Base-by-base conservation (phyloP, 2,113 vertebrate species). In the Tragelaphus strepsiceros region DNA sequence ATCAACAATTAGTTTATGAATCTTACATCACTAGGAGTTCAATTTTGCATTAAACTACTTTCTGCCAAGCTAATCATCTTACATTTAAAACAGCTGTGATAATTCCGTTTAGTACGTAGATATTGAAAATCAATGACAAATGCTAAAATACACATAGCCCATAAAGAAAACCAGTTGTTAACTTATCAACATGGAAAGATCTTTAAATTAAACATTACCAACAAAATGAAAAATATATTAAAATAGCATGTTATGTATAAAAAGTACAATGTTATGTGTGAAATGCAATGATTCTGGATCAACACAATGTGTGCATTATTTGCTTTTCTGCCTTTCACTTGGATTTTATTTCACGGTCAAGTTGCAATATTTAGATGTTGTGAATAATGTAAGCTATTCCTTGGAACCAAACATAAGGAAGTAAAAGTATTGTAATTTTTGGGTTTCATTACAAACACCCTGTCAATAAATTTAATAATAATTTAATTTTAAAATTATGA, bases 221-320 rank as follows among this genome's bases (percentile, higher is more conserved):
- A 97, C 78, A 96, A 98, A 97, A 98, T 98, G 97, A 98, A 98
- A 98, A 98, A 96, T 98, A 98, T 97, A 98, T 98, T 98, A 96
- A 98, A 98, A 97, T 98, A 96, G 24, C 28, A 77, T 98, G 93
- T 91, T 95, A 91, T 82, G 2, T 91, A 71, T 89, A 96, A 96
- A 97, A 98, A 98, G 17, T 87, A 98, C 85, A 98, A 90, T 88
- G 74, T 97, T 89, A 26, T 64, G 71, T 90, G 64, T 87, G 88
- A 98, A 86, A 89, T 39, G 43, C 80, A 98, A 74, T 96, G 88
- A 94, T 97, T 82, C 35, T 97, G 88, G 93, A 95, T 97, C 13
- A 93, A 96, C 49, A 90, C 96, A 98, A 97, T 98, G 54, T 94
- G 84, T 85, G 43, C 96, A 98, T 93, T 62, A 56, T 97, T 98